phyloP scores from a whole-genome alignment of 2,113 vertebrate genomes.

The Gambusia holbrooki region DNA sequence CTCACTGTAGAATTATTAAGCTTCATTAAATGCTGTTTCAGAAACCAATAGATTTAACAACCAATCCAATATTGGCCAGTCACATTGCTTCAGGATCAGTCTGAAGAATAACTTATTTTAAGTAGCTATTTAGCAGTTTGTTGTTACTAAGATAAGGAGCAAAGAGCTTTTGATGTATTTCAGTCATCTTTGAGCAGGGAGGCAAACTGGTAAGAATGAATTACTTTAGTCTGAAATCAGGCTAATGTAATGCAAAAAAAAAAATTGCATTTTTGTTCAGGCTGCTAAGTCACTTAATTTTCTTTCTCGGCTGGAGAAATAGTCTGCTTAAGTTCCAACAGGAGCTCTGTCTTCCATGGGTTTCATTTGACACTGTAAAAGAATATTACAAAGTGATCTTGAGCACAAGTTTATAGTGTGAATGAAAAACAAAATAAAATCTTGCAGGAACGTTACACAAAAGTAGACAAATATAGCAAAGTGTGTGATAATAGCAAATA shows the following conservation, averaged over 20 bases:
- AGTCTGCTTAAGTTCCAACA: not conserved
- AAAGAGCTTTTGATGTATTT: not conserved
- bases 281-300: not conserved
- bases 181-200: no score
- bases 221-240: no score
- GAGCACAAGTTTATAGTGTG: not conserved
- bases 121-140: not conserved
- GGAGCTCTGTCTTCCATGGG: not conserved
- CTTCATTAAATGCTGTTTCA: not conserved
- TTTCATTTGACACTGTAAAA: not conserved
- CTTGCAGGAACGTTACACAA: not conserved
- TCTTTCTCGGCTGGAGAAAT: not conserved
- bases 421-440: not conserved
- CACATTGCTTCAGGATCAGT: not conserved
- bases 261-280: not conserved
- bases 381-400: not conserved
- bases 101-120: not conserved
- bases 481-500: not conserved
- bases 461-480: not conserved
- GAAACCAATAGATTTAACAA: not conserved
- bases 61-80: not conserved
- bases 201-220: not conserved
- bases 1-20: conserved; percentile 2
- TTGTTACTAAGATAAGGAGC: not conserved
- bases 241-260: no score